Percentiles rank a stretch among this genome's conserved stretches.
Conservation (phyloP, 2,113 vertebrate genomes). For the Addax nasomaculatus region DNA sequence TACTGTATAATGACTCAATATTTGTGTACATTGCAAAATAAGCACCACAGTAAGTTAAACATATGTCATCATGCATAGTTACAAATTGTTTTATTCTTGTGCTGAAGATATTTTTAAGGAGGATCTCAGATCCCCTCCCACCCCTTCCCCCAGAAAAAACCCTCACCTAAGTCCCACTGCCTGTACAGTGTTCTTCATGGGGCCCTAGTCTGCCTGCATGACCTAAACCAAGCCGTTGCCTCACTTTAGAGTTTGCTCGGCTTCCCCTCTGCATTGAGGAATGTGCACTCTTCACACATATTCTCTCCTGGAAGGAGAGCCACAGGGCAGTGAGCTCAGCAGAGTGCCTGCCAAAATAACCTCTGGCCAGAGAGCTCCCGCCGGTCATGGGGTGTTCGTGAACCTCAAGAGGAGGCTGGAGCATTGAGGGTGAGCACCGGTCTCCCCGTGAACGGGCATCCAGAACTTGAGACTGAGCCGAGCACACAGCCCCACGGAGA, state of each 20-base stretch:
- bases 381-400: no score
- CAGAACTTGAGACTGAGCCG: neutral
- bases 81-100: neutral
- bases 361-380: neutral
- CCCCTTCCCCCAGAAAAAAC: rapidly evolving
- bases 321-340: neutral
- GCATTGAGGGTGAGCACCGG: neutral
- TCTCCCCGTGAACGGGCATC: rapidly evolving
- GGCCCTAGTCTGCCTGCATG: neutral
- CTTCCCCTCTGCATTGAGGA: neutral
- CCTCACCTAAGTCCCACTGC: neutral
- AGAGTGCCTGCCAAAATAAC: neutral
- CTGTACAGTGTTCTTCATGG: rapidly evolving
- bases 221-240: neutral
- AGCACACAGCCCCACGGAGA: neutral
- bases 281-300: neutral
- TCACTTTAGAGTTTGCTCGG: neutral
- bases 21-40: neutral
- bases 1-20: neutral
- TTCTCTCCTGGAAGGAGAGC: neutral
- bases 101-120: neutral
- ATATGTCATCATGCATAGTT: neutral
- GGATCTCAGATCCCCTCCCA: neutral
- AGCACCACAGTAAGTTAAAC: neutral
- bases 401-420: neutral